A percentile compares a stretch with the other conserved stretches of the same genome.
These are phyloP conservation scores for Romanogobio albipinnatus DNA, from an alignment of 2,113 vertebrate species.

Conservation along the genomic window DNA sequence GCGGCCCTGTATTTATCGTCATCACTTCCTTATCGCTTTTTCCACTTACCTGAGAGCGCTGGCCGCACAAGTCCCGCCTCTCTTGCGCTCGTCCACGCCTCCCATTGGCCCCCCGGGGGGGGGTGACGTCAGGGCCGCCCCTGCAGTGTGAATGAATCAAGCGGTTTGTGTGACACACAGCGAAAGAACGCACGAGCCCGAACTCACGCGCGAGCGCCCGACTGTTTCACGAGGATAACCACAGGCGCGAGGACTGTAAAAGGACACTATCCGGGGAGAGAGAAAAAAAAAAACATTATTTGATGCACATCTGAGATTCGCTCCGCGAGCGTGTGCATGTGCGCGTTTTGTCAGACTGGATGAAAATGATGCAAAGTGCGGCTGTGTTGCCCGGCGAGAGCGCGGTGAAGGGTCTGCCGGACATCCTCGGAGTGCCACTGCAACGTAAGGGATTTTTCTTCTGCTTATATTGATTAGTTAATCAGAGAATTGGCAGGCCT, in stretches of 20 bases:
- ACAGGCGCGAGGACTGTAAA: slow-evolving; percentile 29
- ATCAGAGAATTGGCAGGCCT: slow-evolving; percentile 59
- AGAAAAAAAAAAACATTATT: neutral
- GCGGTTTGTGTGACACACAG: slow-evolving; percentile 74
- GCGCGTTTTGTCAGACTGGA: slow-evolving; percentile 72
- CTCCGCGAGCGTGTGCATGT: slow-evolving; percentile 61
- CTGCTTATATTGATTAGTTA: slow-evolving; percentile 63
- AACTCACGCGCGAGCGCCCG: slow-evolving; percentile 34
- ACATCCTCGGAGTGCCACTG: slow-evolving; percentile 96
- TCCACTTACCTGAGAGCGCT: fast-evolving
- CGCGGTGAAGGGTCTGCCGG: slow-evolving; percentile 93
- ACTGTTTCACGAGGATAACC: slow-evolving; percentile 44
- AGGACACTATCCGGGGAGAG: slow-evolving; percentile 29
- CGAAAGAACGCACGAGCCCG: slow-evolving; percentile 67
- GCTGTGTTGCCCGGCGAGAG: slow-evolving; percentile 89
- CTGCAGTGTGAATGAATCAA: slow-evolving; percentile 95
- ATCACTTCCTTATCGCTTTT: slow-evolving; percentile 40
- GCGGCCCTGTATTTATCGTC: slow-evolving; percentile 64
- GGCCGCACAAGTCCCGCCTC: slow-evolving; percentile 44
- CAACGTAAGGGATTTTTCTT: slow-evolving; percentile 88
- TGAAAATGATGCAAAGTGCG: slow-evolving; percentile 97
- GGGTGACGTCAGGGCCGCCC: slow-evolving; percentile 87
- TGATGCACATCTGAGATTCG: slow-evolving; percentile 30
- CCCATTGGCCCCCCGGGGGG: slow-evolving; percentile 73
- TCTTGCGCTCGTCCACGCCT: slow-evolving; percentile 50